Percentiles rank a stretch among this genome's conserved stretches.
Conservation (phyloP, 2,797 vertebrate genomes). For the Helostoma temminkii region DNA sequence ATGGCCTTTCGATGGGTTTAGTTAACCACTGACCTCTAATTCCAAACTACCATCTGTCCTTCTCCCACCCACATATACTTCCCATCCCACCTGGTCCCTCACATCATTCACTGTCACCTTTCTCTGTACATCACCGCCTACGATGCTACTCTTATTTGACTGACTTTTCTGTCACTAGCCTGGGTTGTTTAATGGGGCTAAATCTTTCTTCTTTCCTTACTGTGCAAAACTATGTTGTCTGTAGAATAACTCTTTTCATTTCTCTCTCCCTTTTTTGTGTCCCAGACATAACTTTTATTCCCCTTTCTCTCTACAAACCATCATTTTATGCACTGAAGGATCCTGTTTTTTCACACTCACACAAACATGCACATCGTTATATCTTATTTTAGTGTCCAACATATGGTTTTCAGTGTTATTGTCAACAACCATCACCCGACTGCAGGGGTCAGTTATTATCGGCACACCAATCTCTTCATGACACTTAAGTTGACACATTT, state of each 20-base stretch:
- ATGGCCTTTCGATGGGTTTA: slow-evolving; percentile 65
- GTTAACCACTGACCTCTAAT: slow-evolving; percentile 65
- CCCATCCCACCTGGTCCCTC: slow-evolving; percentile 45
- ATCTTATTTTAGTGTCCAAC: no score
- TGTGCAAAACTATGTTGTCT: background rate
- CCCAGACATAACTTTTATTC: background rate
- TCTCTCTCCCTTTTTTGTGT: background rate
- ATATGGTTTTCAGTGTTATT: slow-evolving; percentile 8
- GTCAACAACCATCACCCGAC: background rate
- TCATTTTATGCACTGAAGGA: background rate
- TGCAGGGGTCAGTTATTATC: background rate
- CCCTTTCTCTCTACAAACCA: background rate
- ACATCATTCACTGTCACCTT: slow-evolving; percentile 25
- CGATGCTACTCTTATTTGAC: background rate
- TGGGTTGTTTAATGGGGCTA: slow-evolving; percentile 7
- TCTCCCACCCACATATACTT: slow-evolving; percentile 17
- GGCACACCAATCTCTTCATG: slow-evolving; percentile 9
- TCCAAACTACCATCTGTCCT: slow-evolving; percentile 68
- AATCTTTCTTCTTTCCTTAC: background rate
- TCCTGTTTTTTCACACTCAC: background rate
- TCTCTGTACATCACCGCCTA: slow-evolving; percentile 9
- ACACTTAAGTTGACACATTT: slow-evolving; percentile 13
- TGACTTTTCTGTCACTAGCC: slow-evolving; percentile 8
- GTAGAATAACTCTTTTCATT: background rate
- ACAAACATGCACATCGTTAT: slow-evolving; percentile 7